Evolutionary conservation across 1,140 invertebrate genomes (phyloP), one percentile per base, ranked within the genome.

Genomic region (Leptestheria dahalacensis): DNA sequence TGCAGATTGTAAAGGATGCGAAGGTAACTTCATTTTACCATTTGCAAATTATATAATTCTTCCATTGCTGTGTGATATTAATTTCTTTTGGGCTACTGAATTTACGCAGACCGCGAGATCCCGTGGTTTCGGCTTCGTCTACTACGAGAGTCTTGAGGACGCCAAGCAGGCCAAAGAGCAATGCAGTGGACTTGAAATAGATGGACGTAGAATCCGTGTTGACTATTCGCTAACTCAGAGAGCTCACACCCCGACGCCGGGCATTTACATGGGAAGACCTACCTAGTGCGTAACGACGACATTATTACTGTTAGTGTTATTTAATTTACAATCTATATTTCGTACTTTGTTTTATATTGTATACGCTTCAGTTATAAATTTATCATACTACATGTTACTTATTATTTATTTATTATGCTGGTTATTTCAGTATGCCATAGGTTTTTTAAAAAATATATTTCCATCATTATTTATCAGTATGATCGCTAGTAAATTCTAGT

Each of bases 211-310:
- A 68, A 96, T 99, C 64, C 76, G 95, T 64, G 92, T 98, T 18
- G 95, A 97, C 72, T 99, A 82, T 75, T 97, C 93, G 0, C 95
- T 98, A 51, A 98, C 95, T n/a, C 84, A 96, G 71, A 77, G 93
- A 60, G 88, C 93, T 21, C 95, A 98, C 70, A 96, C 93, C 2
- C 95, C 95, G 9, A 98, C 95, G 15, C 95, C 95, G 33, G 95
- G 95, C 53, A 88, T 97, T 64, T 99, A 99, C 67, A 92, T 97
- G 84, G 95, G 95, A 48, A 91, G 90, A 74, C 88, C 90, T 0
- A 91, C 90, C 15, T 74, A 76, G 80, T 83, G 72, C 75, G 78
- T 72, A 15, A 48, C 54, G 48, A 23, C 63, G 21, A 24, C 28
- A 48, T 49, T 25, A 15, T 48, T 41, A 49, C 1, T 59, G 26